phyloP scores from a whole-genome alignment of 2,797 vertebrate species.

The Poecilia velifera region DNA sequence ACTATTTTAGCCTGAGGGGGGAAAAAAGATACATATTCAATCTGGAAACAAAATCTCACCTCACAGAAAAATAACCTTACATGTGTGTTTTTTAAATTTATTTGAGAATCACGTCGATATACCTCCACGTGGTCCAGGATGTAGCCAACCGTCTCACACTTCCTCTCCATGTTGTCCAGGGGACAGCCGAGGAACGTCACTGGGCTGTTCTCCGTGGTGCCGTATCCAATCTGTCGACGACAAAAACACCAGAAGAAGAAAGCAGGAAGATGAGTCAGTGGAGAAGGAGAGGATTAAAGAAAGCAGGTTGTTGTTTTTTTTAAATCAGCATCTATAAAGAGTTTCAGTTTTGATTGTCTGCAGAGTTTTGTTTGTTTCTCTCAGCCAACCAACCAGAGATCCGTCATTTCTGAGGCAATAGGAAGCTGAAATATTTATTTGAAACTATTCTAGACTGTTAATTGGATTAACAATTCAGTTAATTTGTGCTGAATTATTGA shows the following conservation, averaged over 20 bases:
- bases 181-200: conserved; percentile 87
- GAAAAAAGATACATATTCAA: neutral
- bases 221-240: conserved; percentile 86
- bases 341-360: neutral
- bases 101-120: neutral
- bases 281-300: neutral
- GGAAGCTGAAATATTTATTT: neutral
- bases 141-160: conserved; percentile 84
- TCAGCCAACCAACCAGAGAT: neutral
- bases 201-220: conserved; percentile 96
- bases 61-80: neutral
- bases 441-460: neutral
- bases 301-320: neutral
- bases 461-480: neutral
- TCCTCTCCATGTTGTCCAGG: conserved; percentile 80
- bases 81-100: neutral
- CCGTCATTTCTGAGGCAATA: neutral
- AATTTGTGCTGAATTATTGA: neutral
- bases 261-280: neutral
- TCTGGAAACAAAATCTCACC: neutral
- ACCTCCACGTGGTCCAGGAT: conserved; percentile 90
- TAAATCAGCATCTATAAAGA: neutral
- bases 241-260: neutral
- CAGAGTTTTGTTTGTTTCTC: neutral
- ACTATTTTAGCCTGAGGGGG: conserved; percentile 88